Percentiles rank a stretch among this genome's conserved stretches.
Conservation (phyloP, 2,888 invertebrate genomes). For the Tipula unca region DNA sequence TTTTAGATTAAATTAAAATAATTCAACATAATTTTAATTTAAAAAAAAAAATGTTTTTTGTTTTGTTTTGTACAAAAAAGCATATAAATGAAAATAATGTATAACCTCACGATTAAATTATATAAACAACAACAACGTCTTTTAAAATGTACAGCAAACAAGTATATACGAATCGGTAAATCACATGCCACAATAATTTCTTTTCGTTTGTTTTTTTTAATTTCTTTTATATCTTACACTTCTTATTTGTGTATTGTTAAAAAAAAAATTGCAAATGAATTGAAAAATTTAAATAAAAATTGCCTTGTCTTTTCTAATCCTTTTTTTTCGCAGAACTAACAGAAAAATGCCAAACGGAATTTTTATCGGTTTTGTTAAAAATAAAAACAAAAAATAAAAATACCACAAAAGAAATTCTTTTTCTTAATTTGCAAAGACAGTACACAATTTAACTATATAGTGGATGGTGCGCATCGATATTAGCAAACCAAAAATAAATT, state of each 20-base stretch:
- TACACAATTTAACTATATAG: too few species aligned
- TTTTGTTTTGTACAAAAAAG: too few species aligned
- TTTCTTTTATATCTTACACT: neutral
- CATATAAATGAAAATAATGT: too few species aligned
- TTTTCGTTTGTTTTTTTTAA: neutral
- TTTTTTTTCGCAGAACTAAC: neutral
- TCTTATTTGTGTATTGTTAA: neutral
- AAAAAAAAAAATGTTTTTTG: too few species aligned
- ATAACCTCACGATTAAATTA: slow-evolving; percentile 14
- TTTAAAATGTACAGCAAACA: neutral
- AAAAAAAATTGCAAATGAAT: neutral
- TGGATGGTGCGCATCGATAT: too few species aligned
- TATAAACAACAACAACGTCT: too few species aligned
- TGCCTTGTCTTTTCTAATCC: neutral
- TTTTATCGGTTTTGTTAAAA: neutral
- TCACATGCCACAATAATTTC: slow-evolving; percentile 8
- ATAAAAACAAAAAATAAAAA: too few species aligned
- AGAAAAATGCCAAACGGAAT: neutral
- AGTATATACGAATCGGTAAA: neutral
- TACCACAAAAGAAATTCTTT: neutral
- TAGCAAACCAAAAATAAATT: too few species aligned
- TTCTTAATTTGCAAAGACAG: neutral
- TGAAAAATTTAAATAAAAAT: neutral
- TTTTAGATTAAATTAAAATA: neutral
- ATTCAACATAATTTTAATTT: slow-evolving; percentile 2